phyloP scores from a whole-genome alignment of 2,113 vertebrate genomes.

The Saguinus midas region DNA sequence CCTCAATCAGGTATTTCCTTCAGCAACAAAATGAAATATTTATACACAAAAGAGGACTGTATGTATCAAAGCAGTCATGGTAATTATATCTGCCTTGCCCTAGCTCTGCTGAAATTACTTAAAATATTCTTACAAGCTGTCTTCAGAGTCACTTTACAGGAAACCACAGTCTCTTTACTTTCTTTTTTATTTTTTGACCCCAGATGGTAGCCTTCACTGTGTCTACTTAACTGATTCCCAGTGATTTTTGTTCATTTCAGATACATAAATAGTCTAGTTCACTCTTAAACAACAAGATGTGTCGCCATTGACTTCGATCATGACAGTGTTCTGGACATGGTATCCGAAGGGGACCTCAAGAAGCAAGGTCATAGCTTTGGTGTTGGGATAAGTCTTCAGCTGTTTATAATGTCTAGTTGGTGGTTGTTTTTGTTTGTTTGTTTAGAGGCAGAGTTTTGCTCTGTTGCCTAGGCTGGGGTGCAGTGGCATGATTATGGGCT shows the following conservation, averaged over 20 bases:
- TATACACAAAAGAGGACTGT: neutral
- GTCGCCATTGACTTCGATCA: neutral
- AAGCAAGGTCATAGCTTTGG: neutral
- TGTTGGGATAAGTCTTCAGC: neutral
- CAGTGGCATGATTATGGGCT: neutral
- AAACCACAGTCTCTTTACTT: neutral
- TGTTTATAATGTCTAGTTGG: neutral
- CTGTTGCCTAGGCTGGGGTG: neutral
- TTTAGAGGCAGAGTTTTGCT: neutral
- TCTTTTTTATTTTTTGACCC: neutral
- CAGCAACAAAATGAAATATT: conserved; percentile 8
- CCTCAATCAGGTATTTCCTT: neutral
- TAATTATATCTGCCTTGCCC: neutral
- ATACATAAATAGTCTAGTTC: neutral
- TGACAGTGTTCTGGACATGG: accelerated
- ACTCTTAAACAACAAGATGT: neutral
- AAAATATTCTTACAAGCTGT: neutral
- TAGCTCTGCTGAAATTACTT: neutral
- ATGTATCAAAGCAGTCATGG: neutral
- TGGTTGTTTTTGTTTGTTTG: neutral
- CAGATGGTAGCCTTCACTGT: neutral
- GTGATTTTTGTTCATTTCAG: neutral
- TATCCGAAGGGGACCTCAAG: neutral
- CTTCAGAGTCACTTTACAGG: neutral
- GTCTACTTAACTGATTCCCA: neutral